Evolutionary conservation across 2,888 invertebrate species (phyloP), one percentile per base, ranked within the genome.

Genomic region (Tuberolachnus salignus): DNA sequence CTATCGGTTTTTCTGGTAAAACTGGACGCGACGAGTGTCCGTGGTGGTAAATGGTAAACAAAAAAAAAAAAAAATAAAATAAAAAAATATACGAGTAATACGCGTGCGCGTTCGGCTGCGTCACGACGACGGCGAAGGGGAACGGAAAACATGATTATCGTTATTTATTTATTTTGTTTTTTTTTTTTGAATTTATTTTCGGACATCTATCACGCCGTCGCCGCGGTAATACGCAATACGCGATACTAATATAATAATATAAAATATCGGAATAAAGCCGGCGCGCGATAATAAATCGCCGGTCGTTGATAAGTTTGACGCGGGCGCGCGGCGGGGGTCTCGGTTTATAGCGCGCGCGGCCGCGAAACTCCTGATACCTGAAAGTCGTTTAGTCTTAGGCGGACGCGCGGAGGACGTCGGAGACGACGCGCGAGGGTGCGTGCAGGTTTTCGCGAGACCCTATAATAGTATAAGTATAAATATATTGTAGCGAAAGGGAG

Each of bases 231-330:
- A n/a, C n/a, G n/a, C n/a, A n/a, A n/a, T n/a, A n/a, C n/a, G n/a
- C n/a, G n/a, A n/a, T n/a, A 64, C 19, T 44, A 70, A 49, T 49
- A 61, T 34, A 34, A 34, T 34, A 34, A 34, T 34, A 73, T 73
- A 63, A 49, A 46, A 44, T 49, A 51, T 61, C 61, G 72, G 61
- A 42, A 53, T 73, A 73, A 73, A 73, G 51, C 72, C 72, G 49
- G 9, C 72, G 71, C 23, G 53, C 13, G 9, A 67, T 67, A 78
- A 78, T 78, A 78, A 78, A 78, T 78, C 10, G 75, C 75, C 49
- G n/a, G 75, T 69, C 75, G 75, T 78, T 75, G 75, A 75, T 75
- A 75, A 75, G 66, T 75, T 57, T 75, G 34, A 34, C 34, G 34
- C 34, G 34, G 34, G 34, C 6, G 34, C 34, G 34, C 34, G 34